These are phyloP conservation scores for Eulemur macaco DNA, from an alignment of 2,113 vertebrate species.

Conservation along the genomic window DNA sequence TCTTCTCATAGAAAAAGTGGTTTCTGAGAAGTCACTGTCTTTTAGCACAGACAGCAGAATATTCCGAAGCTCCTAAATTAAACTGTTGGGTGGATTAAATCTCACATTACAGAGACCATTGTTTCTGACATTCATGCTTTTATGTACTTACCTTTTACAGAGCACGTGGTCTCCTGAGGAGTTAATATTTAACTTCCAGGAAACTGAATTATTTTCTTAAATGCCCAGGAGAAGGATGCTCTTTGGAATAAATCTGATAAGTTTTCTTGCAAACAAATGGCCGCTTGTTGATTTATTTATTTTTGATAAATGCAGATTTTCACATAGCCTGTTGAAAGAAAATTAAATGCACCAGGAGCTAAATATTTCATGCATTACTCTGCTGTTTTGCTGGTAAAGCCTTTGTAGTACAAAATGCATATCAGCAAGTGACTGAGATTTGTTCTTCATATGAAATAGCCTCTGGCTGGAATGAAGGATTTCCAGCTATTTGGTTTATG, in stretches of 20 bases:
- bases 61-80: neutral
- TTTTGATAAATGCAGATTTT: constrained; percentile 31
- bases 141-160: neutral
- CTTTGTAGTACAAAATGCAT: constrained; percentile 37
- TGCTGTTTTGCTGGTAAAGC: constrained; percentile 22
- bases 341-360: constrained; percentile 35
- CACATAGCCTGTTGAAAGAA: neutral
- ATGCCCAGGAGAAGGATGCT: neutral
- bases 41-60: constrained; percentile 1
- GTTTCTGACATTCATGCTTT: neutral
- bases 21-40: neutral
- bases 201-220: constrained; percentile 37
- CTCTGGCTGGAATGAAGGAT: constrained; percentile 28
- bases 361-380: constrained; percentile 41
- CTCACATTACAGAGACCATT: neutral
- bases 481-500: constrained; percentile 47
- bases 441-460: constrained; percentile 39
- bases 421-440: constrained; percentile 36
- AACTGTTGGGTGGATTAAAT: neutral
- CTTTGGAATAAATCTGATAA: constrained; percentile 34
- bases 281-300: neutral
- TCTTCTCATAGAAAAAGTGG: neutral
- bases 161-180: neutral
- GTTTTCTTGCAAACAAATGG: neutral
- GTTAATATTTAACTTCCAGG: constrained; percentile 38